Evolutionary conservation across 2,888 invertebrate genomes (phyloP).

Genomic region (Phengaris alcon): DNA sequence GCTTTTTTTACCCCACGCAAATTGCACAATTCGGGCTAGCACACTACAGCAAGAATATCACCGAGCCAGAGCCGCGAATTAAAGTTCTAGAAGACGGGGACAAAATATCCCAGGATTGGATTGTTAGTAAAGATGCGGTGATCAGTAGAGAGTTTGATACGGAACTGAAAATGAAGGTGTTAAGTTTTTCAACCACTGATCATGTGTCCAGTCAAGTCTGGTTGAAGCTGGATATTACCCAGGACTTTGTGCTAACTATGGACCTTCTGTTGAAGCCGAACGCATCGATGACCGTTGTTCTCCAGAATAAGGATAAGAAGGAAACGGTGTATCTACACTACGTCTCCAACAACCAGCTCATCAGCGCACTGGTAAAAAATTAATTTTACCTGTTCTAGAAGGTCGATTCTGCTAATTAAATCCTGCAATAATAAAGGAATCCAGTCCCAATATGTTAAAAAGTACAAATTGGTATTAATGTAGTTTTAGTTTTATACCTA

Average conservation of each 20-base stretch:
- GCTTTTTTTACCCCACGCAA: slow-evolving; percentile 98
- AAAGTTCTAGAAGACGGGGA: slow-evolving; percentile 87
- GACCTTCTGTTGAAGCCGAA: slow-evolving; percentile 87
- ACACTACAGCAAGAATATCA: slow-evolving; percentile 97
- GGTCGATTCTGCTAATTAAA: no score
- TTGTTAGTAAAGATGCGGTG: slow-evolving; percentile 83
- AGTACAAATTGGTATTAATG: no score
- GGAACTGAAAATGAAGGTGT: slow-evolving; percentile 78
- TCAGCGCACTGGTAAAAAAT: slow-evolving; percentile 82
- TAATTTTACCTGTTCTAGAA: slow-evolving; percentile 33
- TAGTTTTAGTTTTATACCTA: no score
- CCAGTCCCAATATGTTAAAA: no score
- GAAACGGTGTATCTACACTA: slow-evolving; percentile 91
- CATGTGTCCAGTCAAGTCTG: slow-evolving; percentile 84
- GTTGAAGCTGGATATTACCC: slow-evolving; percentile 73
- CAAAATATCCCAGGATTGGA: slow-evolving; percentile 84
- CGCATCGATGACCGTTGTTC: slow-evolving; percentile 88
- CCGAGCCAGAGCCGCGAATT: slow-evolving; percentile 88
- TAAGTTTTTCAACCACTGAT: slow-evolving; percentile 87
- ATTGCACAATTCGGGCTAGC: slow-evolving; percentile 98
- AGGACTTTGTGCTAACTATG: slow-evolving; percentile 87
- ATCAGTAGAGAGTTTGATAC: slow-evolving; percentile 81
- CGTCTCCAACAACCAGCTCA: slow-evolving; percentile 85
- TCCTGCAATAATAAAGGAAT: no score
- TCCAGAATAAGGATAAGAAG: slow-evolving; percentile 87